Base-by-base conservation (phyloP, 2,113 vertebrate species). In the Garra rufa region DNA sequence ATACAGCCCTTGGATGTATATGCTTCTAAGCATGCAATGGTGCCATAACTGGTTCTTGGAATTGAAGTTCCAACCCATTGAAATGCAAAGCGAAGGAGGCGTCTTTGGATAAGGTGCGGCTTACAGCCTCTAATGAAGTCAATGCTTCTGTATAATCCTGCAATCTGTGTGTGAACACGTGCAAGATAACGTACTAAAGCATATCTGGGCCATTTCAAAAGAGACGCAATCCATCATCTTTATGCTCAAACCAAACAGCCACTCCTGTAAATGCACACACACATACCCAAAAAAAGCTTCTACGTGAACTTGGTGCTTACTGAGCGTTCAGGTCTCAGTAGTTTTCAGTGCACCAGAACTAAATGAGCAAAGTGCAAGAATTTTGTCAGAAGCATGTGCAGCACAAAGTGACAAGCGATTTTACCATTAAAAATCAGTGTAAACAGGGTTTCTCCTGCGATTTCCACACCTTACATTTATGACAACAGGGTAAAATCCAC, bases 381-480 rank as follows among this genome's bases (percentile, higher is more conserved):
- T 26, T n/a, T n/a, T 61, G 24, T 61, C 59, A 26, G 59, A 4
- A 26, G 57, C 3, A 11, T 1, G 14, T 30, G 61, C 67, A 70
- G 34, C 34, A 41, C 17, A 52, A 34, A 70, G 34, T 9, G 7
- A 6, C 52, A 88, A 89, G 85, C 89, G 89, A 90, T 48, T 79
- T 76, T 69, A 57, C 67, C 43, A 50, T 89, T 41, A 93, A 93
- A 90, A 74, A 92, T 93, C 92, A 96, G 93, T 94, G 91, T 92
- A 94, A 94, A 94, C 92, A 93, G 79, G 87, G 90, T 91, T 92
- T 91, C 9, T 87, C 89, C 90, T 93, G 86, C 88, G 91, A 86
- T 88, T 91, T 92, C 92, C 94, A 94, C 94, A 94, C 95, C 94
- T 96, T 93, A 87, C 92, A 94, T 94, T 96, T 95, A 97, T 94